Conservation (phyloP, 2,888 invertebrate genomes). For the Pollenia griseotomentosa region DNA sequence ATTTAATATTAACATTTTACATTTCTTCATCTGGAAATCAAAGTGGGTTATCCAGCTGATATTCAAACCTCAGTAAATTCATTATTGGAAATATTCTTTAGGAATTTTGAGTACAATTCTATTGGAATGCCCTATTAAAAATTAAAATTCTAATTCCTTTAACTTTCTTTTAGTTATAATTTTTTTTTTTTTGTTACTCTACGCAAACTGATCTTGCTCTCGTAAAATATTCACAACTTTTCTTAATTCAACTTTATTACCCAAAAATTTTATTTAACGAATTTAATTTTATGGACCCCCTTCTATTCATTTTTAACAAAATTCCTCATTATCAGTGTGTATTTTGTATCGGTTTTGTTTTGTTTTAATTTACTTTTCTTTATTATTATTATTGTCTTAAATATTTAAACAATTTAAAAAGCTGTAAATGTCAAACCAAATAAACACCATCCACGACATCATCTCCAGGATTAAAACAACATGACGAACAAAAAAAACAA, state of each 20-base stretch:
- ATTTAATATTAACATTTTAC: too few species aligned
- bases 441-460: slow-evolving; percentile 72
- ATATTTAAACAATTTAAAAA: slow-evolving; percentile 67
- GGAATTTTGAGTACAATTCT: too few species aligned
- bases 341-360: slow-evolving; percentile 66
- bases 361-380: slow-evolving; percentile 60
- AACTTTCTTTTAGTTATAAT: slow-evolving; percentile 15
- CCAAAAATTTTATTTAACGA: slow-evolving; percentile 60
- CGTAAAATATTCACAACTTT: slow-evolving; percentile 20
- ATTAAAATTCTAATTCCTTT: too few species aligned
- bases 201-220: neutral
- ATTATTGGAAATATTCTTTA: too few species aligned
- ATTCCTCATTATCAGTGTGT: slow-evolving; percentile 45
- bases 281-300: slow-evolving; percentile 42
- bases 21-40: too few species aligned
- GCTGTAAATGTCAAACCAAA: slow-evolving; percentile 72
- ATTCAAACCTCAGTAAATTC: too few species aligned
- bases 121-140: too few species aligned
- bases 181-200: slow-evolving; percentile 10
- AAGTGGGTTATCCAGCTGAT: too few species aligned
- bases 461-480: slow-evolving; percentile 40
- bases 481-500: slow-evolving; percentile 9
- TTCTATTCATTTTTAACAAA: slow-evolving; percentile 2
- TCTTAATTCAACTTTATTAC: slow-evolving; percentile 43
- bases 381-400: slow-evolving; percentile 38